Conservation (phyloP, 2,797 vertebrate species). For the Enteromius fasciolatus region DNA sequence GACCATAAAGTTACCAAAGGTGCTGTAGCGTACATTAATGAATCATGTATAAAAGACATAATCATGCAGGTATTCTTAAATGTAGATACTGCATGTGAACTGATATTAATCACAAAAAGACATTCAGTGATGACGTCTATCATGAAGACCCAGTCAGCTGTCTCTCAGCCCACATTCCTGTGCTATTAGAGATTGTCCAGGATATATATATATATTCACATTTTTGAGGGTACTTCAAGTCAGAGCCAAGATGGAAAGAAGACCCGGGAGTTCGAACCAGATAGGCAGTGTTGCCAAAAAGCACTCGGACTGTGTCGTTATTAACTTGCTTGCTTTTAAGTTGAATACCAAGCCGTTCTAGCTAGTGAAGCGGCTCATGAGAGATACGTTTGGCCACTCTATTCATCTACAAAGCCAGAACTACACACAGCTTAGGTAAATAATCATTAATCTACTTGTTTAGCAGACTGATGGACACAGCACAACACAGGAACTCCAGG, state of each 20-base stretch:
- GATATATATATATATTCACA: constrained; percentile 55
- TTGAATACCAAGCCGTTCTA: constrained; percentile 21
- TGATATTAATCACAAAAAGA: constrained; percentile 61
- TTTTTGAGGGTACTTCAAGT: constrained; percentile 44
- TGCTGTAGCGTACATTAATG: constrained; percentile 73
- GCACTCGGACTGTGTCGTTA: constrained; percentile 2
- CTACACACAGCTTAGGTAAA: constrained; percentile 38
- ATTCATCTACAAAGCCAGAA: constrained; percentile 39
- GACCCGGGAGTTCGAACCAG: background rate
- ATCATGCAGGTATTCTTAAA: constrained; percentile 73
- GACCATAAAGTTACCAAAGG: constrained; percentile 68
- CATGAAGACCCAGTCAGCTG: constrained; percentile 55
- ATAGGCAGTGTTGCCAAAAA: constrained; percentile 12
- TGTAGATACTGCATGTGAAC: constrained; percentile 70
- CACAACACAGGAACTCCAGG: constrained; percentile 39
- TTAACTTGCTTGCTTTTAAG: constrained; percentile 6
- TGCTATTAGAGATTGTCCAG: constrained; percentile 78
- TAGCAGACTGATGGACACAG: constrained; percentile 43
- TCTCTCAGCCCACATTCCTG: constrained; percentile 56
- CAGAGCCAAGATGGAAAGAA: constrained; percentile 15
- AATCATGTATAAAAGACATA: constrained; percentile 82
- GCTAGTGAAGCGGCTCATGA: background rate
- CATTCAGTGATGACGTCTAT: constrained; percentile 65
- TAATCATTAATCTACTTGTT: constrained; percentile 41
- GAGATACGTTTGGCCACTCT: constrained; percentile 17